Percentiles rank a stretch among this genome's conserved stretches.
phyloP scores from a whole-genome alignment of 2,797 vertebrate genomes.

The Tenualosa ilisha region DNA sequence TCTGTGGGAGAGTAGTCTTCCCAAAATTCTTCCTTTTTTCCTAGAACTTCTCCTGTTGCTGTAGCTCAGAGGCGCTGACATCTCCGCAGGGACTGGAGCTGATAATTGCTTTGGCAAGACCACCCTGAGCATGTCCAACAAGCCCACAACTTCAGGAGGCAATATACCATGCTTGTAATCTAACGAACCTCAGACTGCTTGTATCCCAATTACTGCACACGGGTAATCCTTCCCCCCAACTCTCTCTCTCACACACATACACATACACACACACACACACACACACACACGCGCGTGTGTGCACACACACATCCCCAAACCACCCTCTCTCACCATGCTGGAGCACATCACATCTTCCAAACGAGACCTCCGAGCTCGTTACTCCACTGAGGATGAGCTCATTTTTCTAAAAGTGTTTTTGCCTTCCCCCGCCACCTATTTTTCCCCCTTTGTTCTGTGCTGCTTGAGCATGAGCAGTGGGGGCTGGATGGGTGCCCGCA shows the following conservation, averaged over 20 bases:
- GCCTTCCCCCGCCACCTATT: neutral
- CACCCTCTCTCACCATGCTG: neutral
- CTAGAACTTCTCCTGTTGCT: neutral
- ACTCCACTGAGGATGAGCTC: conserved; percentile 18
- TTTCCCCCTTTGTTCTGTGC: conserved; percentile 50
- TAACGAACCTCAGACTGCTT: conserved; percentile 41
- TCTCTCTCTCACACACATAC: neutral
- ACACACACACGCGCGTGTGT: neutral
- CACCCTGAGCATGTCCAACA: conserved; percentile 30
- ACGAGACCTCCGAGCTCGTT: neutral
- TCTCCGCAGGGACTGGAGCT: neutral
- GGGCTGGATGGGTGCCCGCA: conserved; percentile 40
- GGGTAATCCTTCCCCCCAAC: neutral
- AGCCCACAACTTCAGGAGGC: conserved; percentile 32
- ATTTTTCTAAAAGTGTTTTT: conserved; percentile 27
- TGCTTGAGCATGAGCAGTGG: conserved; percentile 64
- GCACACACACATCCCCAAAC: neutral
- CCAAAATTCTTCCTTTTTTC: neutral
- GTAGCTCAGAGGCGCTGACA: neutral
- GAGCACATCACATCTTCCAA: conserved; percentile 14
- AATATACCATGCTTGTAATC: conserved; percentile 33
- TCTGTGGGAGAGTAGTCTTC: neutral
- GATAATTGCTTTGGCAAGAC: conserved; percentile 35
- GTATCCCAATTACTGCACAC: conserved; percentile 34
- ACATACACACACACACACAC: neutral